Evolutionary conservation across 2,888 invertebrate genomes (phyloP).

Genomic region (Steinernema scapterisci): DNA sequence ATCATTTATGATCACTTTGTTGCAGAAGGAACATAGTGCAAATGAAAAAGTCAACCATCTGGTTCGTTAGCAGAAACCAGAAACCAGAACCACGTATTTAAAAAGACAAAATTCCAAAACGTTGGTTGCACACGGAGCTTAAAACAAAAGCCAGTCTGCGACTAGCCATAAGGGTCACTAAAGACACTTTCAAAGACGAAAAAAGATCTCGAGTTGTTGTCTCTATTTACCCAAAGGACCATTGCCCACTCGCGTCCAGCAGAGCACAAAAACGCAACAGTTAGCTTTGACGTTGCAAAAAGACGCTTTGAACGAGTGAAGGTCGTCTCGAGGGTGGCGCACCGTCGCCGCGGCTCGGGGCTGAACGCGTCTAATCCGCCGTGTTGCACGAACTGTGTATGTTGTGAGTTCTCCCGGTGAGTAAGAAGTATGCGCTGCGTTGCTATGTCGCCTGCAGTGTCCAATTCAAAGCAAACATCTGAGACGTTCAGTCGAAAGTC

Average conservation of each 20-base stretch:
- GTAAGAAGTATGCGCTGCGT: constrained; percentile 12
- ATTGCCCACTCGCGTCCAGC: neutral
- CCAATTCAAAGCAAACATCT: constrained; percentile 16
- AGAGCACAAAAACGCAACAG: constrained; percentile 16
- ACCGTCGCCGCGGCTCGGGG: neutral
- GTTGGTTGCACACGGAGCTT: no score
- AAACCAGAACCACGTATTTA: no score
- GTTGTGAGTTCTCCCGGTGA: constrained; percentile 19
- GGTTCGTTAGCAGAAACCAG: no score
- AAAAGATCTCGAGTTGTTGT: no score
- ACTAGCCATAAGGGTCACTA: no score
- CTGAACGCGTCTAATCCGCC: constrained; percentile 22
- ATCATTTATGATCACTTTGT: no score
- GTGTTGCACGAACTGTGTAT: constrained; percentile 27
- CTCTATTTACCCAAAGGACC: no score
- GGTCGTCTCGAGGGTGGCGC: neutral
- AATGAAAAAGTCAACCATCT: no score
- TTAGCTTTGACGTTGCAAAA: neutral
- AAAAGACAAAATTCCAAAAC: no score
- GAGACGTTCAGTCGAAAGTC: constrained; percentile 19
- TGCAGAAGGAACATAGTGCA: no score
- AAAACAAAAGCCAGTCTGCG: no score
- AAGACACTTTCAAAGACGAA: no score
- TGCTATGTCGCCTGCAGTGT: constrained; percentile 6
- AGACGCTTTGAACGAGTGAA: neutral